Evolutionary conservation across 2,797 vertebrate species (phyloP).

Genomic region (Carduelis carduelis): DNA sequence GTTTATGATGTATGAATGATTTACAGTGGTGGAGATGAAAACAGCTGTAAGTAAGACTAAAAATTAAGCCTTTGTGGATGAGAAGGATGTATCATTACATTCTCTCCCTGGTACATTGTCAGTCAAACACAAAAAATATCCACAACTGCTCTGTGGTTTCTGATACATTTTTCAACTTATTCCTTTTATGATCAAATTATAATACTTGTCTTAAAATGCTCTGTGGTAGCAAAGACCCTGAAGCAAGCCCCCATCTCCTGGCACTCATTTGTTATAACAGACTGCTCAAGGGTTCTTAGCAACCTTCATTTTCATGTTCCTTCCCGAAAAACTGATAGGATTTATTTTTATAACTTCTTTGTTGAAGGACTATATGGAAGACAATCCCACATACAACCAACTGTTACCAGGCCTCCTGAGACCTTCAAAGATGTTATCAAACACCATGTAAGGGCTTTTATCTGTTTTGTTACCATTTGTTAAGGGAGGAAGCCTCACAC

Average conservation of each 20-base stretch:
- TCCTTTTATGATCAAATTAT: neutral
- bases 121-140: neutral
- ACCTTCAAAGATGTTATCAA: neutral
- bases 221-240: neutral
- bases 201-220: neutral
- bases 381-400: neutral
- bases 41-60: neutral
- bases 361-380: neutral
- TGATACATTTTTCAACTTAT: neutral
- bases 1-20: constrained; percentile 2
- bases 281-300: neutral
- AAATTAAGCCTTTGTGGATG: constrained; percentile 15
- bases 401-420: neutral
- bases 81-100: neutral
- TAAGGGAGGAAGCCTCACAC: neutral
- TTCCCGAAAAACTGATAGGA: neutral
- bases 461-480: neutral
- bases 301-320: neutral
- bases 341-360: neutral
- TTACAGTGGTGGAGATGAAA: neutral
- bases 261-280: neutral
- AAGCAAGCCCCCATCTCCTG: neutral
- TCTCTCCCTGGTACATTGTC: neutral
- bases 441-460: neutral
- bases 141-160: neutral